A percentile compares a stretch with the other conserved stretches of the same genome.
Conservation (phyloP, 2,113 vertebrate species). For the Trichomycterus rosablanca region DNA sequence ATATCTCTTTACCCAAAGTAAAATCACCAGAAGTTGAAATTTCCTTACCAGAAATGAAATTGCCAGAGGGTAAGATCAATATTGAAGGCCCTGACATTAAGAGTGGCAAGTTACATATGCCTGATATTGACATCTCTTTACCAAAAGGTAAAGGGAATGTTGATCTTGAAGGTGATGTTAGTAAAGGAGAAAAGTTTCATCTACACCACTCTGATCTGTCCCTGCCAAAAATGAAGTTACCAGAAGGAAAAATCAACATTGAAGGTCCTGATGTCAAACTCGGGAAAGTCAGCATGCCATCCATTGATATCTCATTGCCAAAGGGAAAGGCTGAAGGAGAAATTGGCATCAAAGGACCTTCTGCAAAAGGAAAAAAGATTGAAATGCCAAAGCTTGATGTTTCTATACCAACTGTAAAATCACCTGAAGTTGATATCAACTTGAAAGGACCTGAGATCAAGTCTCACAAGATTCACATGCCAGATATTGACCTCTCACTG, state of each 20-base stretch:
- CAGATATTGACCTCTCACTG: conserved; percentile 33
- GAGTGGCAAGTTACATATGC: conserved; percentile 34
- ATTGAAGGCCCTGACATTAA: too few relatives aligned
- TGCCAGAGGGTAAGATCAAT: too few relatives aligned
- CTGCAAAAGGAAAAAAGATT: too few relatives aligned
- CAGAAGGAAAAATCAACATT: background rate
- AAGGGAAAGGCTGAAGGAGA: conserved; percentile 44
- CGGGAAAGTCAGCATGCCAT: conserved; percentile 50
- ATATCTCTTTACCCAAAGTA: conserved; percentile 49
- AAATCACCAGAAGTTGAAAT: too few relatives aligned
- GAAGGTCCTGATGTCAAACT: conserved; percentile 18
- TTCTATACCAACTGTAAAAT: too few relatives aligned
- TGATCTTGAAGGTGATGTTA: conserved; percentile 8
- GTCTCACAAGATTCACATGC: conserved; percentile 40
- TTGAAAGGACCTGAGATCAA: too few relatives aligned
- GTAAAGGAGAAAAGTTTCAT: conserved; percentile 37
- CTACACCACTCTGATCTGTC: conserved; percentile 50
- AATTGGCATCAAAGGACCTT: too few relatives aligned
- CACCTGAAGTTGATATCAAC: too few relatives aligned
- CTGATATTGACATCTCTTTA: conserved; percentile 32
- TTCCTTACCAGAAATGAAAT: too few relatives aligned
- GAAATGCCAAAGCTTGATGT: too few relatives aligned
- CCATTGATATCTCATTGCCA: conserved; percentile 55
- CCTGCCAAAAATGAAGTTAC: background rate
- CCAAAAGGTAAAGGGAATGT: conserved; percentile 22